A percentile compares a stretch with the other conserved stretches of the same genome.
These are phyloP conservation scores for Pandion haliaetus DNA, from an alignment of 2,113 vertebrate genomes.

Conservation along the genomic window DNA sequence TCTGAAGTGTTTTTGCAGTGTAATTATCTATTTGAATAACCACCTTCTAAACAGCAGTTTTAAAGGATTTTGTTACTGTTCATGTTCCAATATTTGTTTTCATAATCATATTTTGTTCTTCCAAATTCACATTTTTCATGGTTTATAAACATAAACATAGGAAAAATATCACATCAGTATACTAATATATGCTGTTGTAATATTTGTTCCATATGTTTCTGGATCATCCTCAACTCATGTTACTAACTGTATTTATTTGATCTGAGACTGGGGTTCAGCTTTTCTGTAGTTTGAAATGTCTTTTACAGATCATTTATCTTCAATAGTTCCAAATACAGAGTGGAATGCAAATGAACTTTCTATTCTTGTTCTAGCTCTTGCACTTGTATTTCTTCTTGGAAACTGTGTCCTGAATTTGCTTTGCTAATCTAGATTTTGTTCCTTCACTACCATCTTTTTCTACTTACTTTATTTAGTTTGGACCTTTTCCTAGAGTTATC, in stretches of 20 bases:
- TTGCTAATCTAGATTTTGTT: not conserved
- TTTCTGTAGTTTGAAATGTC: slow-evolving; percentile 34
- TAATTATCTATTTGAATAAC: not conserved
- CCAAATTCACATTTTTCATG: slow-evolving; percentile 7
- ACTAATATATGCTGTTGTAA: slow-evolving; percentile 18
- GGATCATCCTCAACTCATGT: slow-evolving; percentile 3
- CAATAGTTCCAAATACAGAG: slow-evolving; percentile 1
- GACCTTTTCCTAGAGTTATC: not conserved
- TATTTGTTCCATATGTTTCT: slow-evolving; percentile 40
- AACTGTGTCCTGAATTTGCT: not conserved
- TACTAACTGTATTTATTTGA: slow-evolving; percentile 4
- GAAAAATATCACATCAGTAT: slow-evolving; percentile 9
- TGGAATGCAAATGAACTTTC: not conserved
- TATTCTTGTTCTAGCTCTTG: slow-evolving; percentile 3
- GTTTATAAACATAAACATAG: slow-evolving; percentile 20
- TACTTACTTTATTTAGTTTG: not conserved
- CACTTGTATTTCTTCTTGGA: slow-evolving; percentile 1
- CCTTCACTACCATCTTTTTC: not conserved
- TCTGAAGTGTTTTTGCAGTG: not conserved
- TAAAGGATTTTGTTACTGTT: not conserved
- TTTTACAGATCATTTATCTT: slow-evolving; percentile 49
- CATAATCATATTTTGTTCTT: not conserved
- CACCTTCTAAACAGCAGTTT: not conserved
- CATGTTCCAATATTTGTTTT: not conserved
- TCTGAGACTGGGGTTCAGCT: not conserved